Base-by-base conservation (phyloP, 2,797 vertebrate genomes). In the Todus mexicanus region DNA sequence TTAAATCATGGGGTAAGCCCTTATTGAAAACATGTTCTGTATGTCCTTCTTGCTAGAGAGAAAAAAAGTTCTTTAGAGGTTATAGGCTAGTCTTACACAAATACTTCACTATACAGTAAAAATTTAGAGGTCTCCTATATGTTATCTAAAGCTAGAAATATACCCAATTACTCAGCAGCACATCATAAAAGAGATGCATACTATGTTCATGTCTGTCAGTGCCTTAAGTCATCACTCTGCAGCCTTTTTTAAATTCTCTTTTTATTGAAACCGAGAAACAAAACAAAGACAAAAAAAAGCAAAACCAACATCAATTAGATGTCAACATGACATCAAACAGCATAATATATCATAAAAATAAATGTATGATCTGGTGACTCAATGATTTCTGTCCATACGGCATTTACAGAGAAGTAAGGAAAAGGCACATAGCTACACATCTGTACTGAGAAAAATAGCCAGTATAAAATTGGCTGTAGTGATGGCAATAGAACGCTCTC, bases 311-410 rank as follows among this genome's bases (percentile, higher is more conserved):
- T 96, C 95, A 97, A 87, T 95, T 97, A 96, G 88, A 96, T 96
- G 94, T 97, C 96, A 97, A 84, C 94, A 88, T 96, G 96, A 96
- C 97, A 97, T 96, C 96, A 97, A 96, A 97, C 73, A 92, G 95
- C 95, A 96, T 97, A 97, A 96, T 97, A 91, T 96, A 97, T 97
- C 92, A 95, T 96, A 92, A 97, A 96, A 96, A 96, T 91, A 96
- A 96, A 94, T 88, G 69, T 96, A 87, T 95, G 96, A 96, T 97
- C 91, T 95, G 90, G 92, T 95, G 92, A 94, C 92, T 95, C 87
- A 88, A 87, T 97, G 94, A 95, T 97, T 97, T 96, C 95, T 95
- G 87, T 94, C 93, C 89, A 78, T 95, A 94, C 97, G 78, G 81
- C 89, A 90, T 96, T 97, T 96, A 93, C 84, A 88, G 75, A 95